Evolutionary conservation across 2,888 invertebrate genomes (phyloP), one percentile per base, ranked within the genome.

Genomic region (Chrysopilus asiliformis): DNA sequence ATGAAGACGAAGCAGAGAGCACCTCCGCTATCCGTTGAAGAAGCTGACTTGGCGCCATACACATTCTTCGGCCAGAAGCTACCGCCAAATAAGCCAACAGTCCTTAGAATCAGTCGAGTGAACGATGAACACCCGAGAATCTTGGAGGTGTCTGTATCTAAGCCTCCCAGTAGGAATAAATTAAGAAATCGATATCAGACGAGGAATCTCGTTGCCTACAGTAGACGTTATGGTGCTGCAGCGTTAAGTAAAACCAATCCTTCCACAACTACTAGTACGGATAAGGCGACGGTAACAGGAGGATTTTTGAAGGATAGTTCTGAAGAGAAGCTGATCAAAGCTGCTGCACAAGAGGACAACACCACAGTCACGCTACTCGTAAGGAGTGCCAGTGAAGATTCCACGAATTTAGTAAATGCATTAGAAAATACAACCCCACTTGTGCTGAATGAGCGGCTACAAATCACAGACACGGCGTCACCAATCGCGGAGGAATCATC

Each of bases 61-160:
- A 64, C 77, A 39, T 75, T 69, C 51, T 80, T 80, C 52, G 80
- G 80, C 0, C 74, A 78, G 50, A 79, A 79, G 52, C 50, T 71
- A 26, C 63, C 65, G 2, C 64, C 66, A 0, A 54, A 66, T 2
- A 55, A 53, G 30, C 62, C 60, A 1, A 54, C 50, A 2, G 49
- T 53, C 0, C 41, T 60, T 19, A 52, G 52, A 17, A 60, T 60
- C 57, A 71, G 67, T 26, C 60, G 68, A 12, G 52, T 55, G 10
- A 67, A 67, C 35, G 70, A 73, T 52, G 70, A 72, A 10, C 57
- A 58, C 44, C 60, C 60, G 29, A 55, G 72, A 50, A 67, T 74
- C 26, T 67, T 73, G 63, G 74, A 74, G 45, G 71, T 74, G 1
- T 70, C 72, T 1, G 72, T 71, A n/a, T 67, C 70, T 1, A 69